Evolutionary conservation across 2,888 invertebrate genomes (phyloP).

Genomic region (Gandaritis pyraliata): DNA sequence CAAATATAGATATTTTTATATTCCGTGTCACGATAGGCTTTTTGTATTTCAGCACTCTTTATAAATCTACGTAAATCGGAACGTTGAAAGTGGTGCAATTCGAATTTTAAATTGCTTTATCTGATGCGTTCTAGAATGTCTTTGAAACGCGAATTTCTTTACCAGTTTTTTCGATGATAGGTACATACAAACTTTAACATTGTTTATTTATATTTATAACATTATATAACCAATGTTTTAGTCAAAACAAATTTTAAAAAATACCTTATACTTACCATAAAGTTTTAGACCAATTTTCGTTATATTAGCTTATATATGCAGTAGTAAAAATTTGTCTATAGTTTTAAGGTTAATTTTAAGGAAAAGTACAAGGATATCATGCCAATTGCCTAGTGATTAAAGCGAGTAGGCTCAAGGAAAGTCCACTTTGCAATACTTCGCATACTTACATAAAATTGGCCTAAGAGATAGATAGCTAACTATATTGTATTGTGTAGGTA

Average conservation of each 20-base stretch:
- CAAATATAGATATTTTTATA: conserved; percentile 74
- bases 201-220: no score
- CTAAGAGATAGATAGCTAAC: no score
- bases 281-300: no score
- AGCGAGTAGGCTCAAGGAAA: conserved; percentile 20
- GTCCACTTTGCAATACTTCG: not conserved
- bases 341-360: conserved; percentile 32
- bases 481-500: no score
- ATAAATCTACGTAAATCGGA: conserved; percentile 47
- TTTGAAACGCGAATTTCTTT: conserved; percentile 29
- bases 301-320: no score
- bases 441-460: no score
- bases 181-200: not conserved
- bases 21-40: conserved; percentile 61
- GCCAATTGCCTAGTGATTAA: conserved; percentile 19
- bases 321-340: no score
- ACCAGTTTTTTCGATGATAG: conserved; percentile 11
- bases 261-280: no score
- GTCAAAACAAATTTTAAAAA: no score
- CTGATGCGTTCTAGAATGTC: conserved; percentile 46
- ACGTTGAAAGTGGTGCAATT: conserved; percentile 56
- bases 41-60: conserved; percentile 47
- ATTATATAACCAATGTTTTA: no score
- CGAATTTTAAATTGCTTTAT: conserved; percentile 51
- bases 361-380: conserved; percentile 36